phyloP scores from a whole-genome alignment of 2,888 invertebrate species.

The Meandrusa payeni region DNA sequence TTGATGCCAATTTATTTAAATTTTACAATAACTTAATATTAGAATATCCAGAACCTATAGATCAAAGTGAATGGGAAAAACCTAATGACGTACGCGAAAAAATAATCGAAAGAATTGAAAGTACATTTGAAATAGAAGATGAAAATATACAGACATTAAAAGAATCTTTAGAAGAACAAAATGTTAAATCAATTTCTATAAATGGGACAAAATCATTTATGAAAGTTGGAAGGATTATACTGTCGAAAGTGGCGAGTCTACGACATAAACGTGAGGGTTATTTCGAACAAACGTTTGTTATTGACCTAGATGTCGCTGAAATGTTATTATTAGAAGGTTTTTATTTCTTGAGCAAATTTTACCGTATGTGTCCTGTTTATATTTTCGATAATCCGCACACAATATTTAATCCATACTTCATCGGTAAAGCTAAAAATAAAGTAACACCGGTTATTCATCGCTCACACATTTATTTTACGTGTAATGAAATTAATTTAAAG shows the following conservation, averaged over 20 bases:
- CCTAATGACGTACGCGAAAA: conserved; percentile 65
- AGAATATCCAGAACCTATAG: conserved; percentile 70
- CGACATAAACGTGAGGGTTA: conserved; percentile 71
- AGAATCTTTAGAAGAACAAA: conserved; percentile 55
- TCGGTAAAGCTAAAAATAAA: conserved; percentile 54
- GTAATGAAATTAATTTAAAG: conserved; percentile 61
- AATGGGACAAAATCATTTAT: conserved; percentile 54
- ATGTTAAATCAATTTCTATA: conserved; percentile 66
- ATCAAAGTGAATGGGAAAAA: conserved; percentile 70
- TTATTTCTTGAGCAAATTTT: conserved; percentile 83
- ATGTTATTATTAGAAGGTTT: conserved; percentile 79
- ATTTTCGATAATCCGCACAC: conserved; percentile 69
- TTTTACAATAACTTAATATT: conserved; percentile 57
- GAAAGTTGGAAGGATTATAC: conserved; percentile 47
- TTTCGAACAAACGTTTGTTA: conserved; percentile 79
- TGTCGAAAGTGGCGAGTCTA: conserved; percentile 47
- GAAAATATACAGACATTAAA: conserved; percentile 60
- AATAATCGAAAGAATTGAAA: conserved; percentile 65
- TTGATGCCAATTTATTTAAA: conserved; percentile 57
- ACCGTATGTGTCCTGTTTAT: conserved; percentile 84
- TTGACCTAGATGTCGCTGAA: conserved; percentile 78
- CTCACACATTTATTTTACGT: conserved; percentile 81
- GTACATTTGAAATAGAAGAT: conserved; percentile 63
- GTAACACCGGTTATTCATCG: conserved; percentile 81
- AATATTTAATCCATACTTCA: conserved; percentile 70